Evolutionary conservation across 2,797 vertebrate species (phyloP), one percentile per base, ranked within the genome.

Genomic region (Enteromius fasciolatus): DNA sequence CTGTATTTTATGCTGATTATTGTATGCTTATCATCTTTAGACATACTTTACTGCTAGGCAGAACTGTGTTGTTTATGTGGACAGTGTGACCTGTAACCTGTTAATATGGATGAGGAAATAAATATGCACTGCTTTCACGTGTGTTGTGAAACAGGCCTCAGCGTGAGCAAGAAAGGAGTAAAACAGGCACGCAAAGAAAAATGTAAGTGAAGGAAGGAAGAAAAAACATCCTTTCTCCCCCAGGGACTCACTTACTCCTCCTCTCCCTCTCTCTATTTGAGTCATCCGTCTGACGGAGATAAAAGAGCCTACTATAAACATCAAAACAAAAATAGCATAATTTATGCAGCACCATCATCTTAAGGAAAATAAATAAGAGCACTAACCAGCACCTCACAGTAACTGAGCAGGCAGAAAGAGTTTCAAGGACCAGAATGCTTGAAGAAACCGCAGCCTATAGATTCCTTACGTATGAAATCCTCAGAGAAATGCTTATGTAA

Each of bases 251-350:
- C 33, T 78, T 67, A 11, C 69, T 74, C 75, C 11, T 44, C 36
- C 31, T 85, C n/a, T 78, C 23, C 25, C 84, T 59, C 78, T 48
- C 68, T 57, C 74, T 76, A 23, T 57, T 84, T 91, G 90, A 92
- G 85, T 93, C 89, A 93, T 90, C 84, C 41, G 84, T 87, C 90
- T 88, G 78, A 54, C 31, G 18, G 76, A 92, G 91, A 94, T 93
- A 90, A 93, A 94, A 92, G 83, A 84, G 33, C 17, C 25, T 28
- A 54, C 52, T n/a, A 75, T 80, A 86, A 84, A 86, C 87, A 91
- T 77, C 72, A 80, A 83, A 93, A 92, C 64, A 88, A 82, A 90
- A 88, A 87, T 67, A 84, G 77, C 90, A 92, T 90, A 85, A 93
- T 93, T 92, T 80, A 91, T 87, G 73, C 44, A 15, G 50, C 41